Evolutionary conservation across 2,888 invertebrate genomes (phyloP), one percentile per base, ranked within the genome.

Genomic region (Trichogramma evanescens): DNA sequence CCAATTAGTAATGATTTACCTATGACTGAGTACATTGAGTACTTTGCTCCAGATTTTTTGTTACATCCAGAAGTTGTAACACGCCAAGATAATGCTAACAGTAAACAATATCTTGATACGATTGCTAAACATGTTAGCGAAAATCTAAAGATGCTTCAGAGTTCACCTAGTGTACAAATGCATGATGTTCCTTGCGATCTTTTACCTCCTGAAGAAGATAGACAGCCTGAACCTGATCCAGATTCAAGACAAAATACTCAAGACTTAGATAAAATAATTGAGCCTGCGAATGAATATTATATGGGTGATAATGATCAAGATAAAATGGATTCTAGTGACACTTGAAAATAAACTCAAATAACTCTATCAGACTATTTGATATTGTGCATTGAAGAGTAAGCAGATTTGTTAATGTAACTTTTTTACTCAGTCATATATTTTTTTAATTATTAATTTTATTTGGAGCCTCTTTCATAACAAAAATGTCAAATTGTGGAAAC

Each of bases 111-210:
- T 74, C 79, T 99, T 58, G 95, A 97, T 67, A 86, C 91, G 1
- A 94, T 99, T 64, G 88, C 91, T 0, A 88, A 89, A 70, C 90
- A 92, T 72, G 91, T 93, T 0, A 89, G 89, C 70, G 97, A 98
- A 72, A 97, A 96, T 77, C 81, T 98, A 45, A 93, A 93, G 80
- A 91, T 93, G 88, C 87, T 93, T 67, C 91, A 91, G 70, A 89
- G 93, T 73, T 93, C 97, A 0, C 96, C 96, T 0, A 94, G 93
- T 66, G 98, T 99, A 0, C 98, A 99, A 80, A 95, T 99, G 95
- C 91, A 95, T 54, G 93, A 95, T 73, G 89, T 95, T 3, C 96
- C 96, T 9, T 88, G 85, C 5, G 95, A 95, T 72, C 86, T 87
- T 54, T 80, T 92, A 56, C 85, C 86, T 2, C 84, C 87, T n/a